Evolutionary conservation across 92 coral and sea anemone species (phyloP).

Genomic region (Pocillopora grandis): DNA sequence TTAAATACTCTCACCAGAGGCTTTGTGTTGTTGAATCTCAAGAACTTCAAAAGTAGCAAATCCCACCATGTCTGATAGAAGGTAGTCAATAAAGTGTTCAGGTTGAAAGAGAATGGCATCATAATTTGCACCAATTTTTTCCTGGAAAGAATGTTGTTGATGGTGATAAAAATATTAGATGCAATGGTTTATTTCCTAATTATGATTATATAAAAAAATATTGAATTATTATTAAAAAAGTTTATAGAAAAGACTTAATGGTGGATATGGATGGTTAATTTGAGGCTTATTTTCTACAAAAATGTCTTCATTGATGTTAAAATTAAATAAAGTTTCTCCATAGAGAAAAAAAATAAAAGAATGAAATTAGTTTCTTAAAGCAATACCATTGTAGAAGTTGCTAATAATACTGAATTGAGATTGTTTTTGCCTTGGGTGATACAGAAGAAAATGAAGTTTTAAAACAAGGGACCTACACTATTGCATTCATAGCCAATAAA

Average conservation of each 20-base stretch:
- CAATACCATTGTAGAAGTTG: too few relatives aligned
- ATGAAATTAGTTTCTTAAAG: too few relatives aligned
- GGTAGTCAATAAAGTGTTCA: conserved; percentile 90
- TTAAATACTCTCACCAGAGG: conserved; percentile 56
- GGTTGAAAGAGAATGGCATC: conserved; percentile 79
- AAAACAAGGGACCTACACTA: too few relatives aligned
- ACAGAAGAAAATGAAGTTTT: too few relatives aligned
- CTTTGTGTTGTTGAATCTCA: conserved; percentile 77
- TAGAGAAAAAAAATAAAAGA: background rate
- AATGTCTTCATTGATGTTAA: too few relatives aligned
- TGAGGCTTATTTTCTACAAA: background rate
- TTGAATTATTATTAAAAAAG: too few relatives aligned
- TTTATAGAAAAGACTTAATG: too few relatives aligned
- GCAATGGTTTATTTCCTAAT: too few relatives aligned
- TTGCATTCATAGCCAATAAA: too few relatives aligned
- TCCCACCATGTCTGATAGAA: conserved; percentile 93
- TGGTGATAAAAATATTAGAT: background rate
- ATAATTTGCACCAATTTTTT: conserved; percentile 87
- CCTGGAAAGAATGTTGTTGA: conserved; percentile 43
- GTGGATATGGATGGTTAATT: background rate
- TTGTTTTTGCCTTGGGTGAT: too few relatives aligned
- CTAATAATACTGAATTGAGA: too few relatives aligned
- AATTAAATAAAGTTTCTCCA: background rate
- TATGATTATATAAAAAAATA: too few relatives aligned
- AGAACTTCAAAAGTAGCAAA: conserved; percentile 95